These are phyloP conservation scores for Phrynosoma blainvillii DNA, from an alignment of 2,113 vertebrate genomes.

Conservation along the genomic window DNA sequence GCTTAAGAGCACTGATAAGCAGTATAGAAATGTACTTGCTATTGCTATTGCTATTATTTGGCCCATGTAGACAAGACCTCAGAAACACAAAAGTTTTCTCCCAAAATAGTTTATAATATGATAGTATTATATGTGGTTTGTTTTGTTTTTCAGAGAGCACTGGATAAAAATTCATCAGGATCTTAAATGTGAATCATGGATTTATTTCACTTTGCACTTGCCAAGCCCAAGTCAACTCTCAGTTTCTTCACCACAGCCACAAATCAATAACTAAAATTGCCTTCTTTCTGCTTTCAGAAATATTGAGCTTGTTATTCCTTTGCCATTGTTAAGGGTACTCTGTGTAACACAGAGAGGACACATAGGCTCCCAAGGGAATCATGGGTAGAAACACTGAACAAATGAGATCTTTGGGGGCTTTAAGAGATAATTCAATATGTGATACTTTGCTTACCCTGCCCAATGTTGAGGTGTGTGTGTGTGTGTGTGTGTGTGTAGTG, in stretches of 20 bases:
- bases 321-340: neutral
- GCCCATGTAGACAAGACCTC: too few relatives aligned
- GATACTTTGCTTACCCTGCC: neutral
- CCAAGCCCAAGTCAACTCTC: neutral
- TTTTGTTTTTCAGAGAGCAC: neutral
- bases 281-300: neutral
- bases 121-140: neutral
- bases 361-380: neutral
- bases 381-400: neutral
- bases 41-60: too few relatives aligned
- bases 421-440: neutral
- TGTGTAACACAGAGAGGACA: neutral
- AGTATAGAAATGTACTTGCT: too few relatives aligned
- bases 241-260: neutral
- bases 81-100: too few relatives aligned
- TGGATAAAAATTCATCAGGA: too few relatives aligned
- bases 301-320: neutral
- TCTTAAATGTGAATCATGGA: neutral
- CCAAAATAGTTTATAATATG: too few relatives aligned
- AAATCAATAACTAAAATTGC: neutral
- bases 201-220: neutral
- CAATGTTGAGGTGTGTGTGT: neutral
- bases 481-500: too few relatives aligned
- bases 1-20: too few relatives aligned
- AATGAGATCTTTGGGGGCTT: neutral